Conservation (phyloP, 2,888 invertebrate genomes). For the Chouioia cunea region DNA sequence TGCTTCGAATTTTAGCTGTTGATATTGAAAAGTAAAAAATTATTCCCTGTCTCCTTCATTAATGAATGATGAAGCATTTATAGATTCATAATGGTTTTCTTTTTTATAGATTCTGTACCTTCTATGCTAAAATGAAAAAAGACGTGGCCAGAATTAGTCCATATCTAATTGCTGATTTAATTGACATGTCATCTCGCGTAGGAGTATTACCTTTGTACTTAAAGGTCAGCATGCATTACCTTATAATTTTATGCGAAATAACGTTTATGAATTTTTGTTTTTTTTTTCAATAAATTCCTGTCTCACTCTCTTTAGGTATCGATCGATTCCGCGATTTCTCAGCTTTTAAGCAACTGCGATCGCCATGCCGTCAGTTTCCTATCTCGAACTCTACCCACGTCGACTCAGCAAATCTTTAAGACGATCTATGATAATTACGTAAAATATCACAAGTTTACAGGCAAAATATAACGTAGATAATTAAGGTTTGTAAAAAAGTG, state of each 20-base stretch:
- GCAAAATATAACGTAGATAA: slow-evolving; percentile 57
- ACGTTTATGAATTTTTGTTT: slow-evolving; percentile 20
- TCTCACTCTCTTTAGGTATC: slow-evolving; percentile 45
- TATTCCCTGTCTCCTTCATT: slow-evolving; percentile 21
- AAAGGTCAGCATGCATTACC: slow-evolving; percentile 55
- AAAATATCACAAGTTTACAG: slow-evolving; percentile 63
- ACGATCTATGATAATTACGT: slow-evolving; percentile 58
- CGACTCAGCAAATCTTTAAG: slow-evolving; percentile 61
- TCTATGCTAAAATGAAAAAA: slow-evolving; percentile 58
- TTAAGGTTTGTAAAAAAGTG: slow-evolving; percentile 20
- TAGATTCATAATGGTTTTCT: slow-evolving; percentile 28
- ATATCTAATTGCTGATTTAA: slow-evolving; percentile 61
- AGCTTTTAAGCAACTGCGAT: slow-evolving; percentile 61
- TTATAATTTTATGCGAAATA: too few relatives aligned
- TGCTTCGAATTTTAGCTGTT: slow-evolving; percentile 54
- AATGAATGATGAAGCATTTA: slow-evolving; percentile 5
- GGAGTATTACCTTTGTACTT: slow-evolving; percentile 53
- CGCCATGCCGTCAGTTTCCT: slow-evolving; percentile 59
- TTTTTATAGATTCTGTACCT: slow-evolving; percentile 35
- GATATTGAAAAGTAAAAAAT: slow-evolving; percentile 61
- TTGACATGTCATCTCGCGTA: slow-evolving; percentile 56
- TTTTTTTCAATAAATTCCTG: slow-evolving; percentile 17
- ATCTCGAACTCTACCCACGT: slow-evolving; percentile 57
- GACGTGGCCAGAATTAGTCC: slow-evolving; percentile 58
- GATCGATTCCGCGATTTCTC: slow-evolving; percentile 57